Evolutionary conservation across 1,140 invertebrate species (phyloP), one percentile per base, ranked within the genome.

Genomic region (Ruditapes philippinarum): DNA sequence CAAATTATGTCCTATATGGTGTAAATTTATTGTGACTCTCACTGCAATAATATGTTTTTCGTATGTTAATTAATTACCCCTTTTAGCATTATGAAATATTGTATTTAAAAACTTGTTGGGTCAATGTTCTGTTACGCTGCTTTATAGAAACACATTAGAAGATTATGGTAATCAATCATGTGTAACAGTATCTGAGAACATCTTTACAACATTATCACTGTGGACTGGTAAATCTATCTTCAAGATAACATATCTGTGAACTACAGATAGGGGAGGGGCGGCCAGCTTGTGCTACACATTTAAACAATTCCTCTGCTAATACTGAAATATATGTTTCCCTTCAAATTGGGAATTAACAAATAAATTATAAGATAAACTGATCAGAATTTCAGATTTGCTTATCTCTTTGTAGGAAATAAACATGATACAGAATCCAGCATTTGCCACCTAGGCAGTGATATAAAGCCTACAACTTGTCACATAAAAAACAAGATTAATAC

Each of bases 321-420:
- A 70, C 33, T 38, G 65, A 70, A 70, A 70, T 17, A 70, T 38
- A 36, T 38, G 9, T 70, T 70, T 70, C 65, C 17, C 65, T 40
- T 70, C 28, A 70, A 70, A 70, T 70, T 70, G 65, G 31, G 65
- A n/a, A 70, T 70, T 70, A 38, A 28, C 65, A 70, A 19, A 70
- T 70, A 70, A 70, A 70, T 70, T 70, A 70, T 70, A 70, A 70
- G 65, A 70, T 38, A 70, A 70, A 17, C 9, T 70, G 33, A 70
- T 70, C 65, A 70, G 14, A 70, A 11, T 70, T 38, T 28, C 65
- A 70, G 65, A 70, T 70, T 70, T 36, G 7, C 33, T 36, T 70
- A 70, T 70, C 31, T 70, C 65, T 38, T 70, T 70, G 65, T 70
- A 22, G 28, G 65, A 28, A 38, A 33, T 38, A 70, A 70, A 70